Conservation (phyloP, 92 coral and sea anemone genomes). For the Bergia puertoricense region DNA sequence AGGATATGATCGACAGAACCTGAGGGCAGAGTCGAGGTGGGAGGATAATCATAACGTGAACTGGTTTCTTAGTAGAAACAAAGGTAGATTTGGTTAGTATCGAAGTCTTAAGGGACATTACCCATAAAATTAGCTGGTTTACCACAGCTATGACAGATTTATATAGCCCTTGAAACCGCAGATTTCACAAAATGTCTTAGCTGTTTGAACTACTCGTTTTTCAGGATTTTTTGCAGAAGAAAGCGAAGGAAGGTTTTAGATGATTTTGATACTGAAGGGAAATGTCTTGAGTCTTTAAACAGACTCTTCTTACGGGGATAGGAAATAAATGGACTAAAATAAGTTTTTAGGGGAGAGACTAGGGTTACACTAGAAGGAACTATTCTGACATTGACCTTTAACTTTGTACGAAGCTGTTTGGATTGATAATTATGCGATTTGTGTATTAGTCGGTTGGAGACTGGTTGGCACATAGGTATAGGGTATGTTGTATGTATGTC, state of each 20-base stretch:
- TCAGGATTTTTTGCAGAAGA: background rate
- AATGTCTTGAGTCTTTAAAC: background rate
- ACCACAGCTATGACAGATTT: no score
- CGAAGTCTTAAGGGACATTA: background rate
- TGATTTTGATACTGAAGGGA: background rate
- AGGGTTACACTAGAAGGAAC: no score
- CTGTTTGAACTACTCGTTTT: background rate
- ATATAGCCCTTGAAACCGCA: no score
- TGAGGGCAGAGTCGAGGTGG: slow-evolving; percentile 21
- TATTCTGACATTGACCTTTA: no score
- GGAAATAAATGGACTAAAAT: background rate
- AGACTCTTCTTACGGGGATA: background rate
- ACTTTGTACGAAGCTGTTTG: no score
- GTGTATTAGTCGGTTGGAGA: no score
- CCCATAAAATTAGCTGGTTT: no score
- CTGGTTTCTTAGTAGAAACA: slow-evolving; percentile 37
- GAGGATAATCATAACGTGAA: slow-evolving; percentile 23
- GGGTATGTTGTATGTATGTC: no score
- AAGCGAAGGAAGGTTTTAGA: background rate
- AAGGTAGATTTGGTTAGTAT: slow-evolving; percentile 25
- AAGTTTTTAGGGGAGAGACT: background rate
- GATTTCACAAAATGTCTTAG: no score
- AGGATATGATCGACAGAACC: slow-evolving; percentile 54
- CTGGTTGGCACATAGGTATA: no score
- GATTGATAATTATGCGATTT: no score